Base-by-base conservation (phyloP, 1,140 invertebrate genomes). In the Agraylea sexmaculata region DNA sequence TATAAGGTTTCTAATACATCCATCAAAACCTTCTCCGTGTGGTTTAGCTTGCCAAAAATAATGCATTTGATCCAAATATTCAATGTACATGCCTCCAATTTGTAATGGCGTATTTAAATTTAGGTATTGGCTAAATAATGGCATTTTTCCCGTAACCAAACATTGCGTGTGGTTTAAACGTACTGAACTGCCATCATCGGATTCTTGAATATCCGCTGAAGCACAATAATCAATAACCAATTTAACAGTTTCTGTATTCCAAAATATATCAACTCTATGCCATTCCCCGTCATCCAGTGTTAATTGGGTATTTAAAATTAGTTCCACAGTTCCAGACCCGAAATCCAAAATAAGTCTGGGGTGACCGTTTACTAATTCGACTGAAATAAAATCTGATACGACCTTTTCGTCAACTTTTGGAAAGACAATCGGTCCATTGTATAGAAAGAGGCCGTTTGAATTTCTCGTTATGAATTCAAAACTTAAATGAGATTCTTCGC, bases 1-100 rank as follows among this genome's bases (percentile, higher is more conserved):
- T 51, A 94, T 82, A 7, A 98, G 64, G 56, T 96, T 95, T 45
- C 84, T 75, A 18, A 98, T 88, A 60, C 93, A 98, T 5, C 93
- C 93, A 54, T 89, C 83, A 57, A 96, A 97, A 4, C 79, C 83
- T 62, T 86, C 85, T 5, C 78, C 84, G 25, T 78, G 75, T 3
- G 87, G 87, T 70, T 87, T 83, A 49, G 80, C 80, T 49, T 81
- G 78, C 83, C 81, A 89, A 47, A 80, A 77, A 56, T 87, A 92
- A 35, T 83, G 75, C 8, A 77, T 77, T 1, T 83, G 82, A 50
- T 91, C 86, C 43, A 86, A 83, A 45, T 83, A 78, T 51, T 88
- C 82, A 11, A 87, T 77, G 23, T 42, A 46, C n/a, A 42, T 30
- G 15, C 45, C 45, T 17, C 45, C 45, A n/a, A 46, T 18, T 23